phyloP scores from a whole-genome alignment of 2,888 invertebrate species.

The Troides oblongomaculatus region DNA sequence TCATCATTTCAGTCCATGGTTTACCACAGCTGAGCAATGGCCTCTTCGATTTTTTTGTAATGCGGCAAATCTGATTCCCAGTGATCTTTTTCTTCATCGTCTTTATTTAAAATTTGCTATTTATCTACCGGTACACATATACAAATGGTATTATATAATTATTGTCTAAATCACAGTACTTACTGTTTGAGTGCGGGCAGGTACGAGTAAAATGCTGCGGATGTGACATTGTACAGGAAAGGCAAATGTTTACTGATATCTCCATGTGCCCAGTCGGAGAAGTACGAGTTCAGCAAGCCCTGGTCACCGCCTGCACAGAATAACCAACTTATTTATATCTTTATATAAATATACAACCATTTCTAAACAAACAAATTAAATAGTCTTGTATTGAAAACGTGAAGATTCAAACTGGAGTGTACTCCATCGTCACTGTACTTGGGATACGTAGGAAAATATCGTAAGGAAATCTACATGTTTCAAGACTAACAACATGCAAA shows the following conservation, averaged over 20 bases:
- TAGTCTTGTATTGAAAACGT: background rate
- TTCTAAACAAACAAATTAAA: background rate
- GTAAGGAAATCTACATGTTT: too few relatives aligned
- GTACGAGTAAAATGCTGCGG: conserved; percentile 98
- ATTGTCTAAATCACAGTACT: conserved; percentile 55
- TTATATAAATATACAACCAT: background rate
- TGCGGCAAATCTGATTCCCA: too few relatives aligned
- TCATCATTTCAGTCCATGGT: too few relatives aligned
- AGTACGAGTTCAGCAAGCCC: conserved; percentile 96
- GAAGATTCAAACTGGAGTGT: too few relatives aligned
- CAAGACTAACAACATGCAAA: too few relatives aligned
- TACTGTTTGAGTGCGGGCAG: conserved; percentile 98
- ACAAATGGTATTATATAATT: background rate
- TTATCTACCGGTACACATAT: background rate
- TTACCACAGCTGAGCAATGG: too few relatives aligned
- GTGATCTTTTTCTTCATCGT: too few relatives aligned
- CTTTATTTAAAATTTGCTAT: too few relatives aligned
- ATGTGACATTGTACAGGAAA: conserved; percentile 98
- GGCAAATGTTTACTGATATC: conserved; percentile 96
- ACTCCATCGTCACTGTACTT: too few relatives aligned
- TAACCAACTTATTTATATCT: background rate
- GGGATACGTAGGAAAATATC: too few relatives aligned
- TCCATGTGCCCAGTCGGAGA: conserved; percentile 95
- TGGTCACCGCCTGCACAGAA: conserved; percentile 88
- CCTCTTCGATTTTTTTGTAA: too few relatives aligned